Evolutionary conservation across 2,113 vertebrate genomes (phyloP).

Genomic region (Clupea harengus): DNA sequence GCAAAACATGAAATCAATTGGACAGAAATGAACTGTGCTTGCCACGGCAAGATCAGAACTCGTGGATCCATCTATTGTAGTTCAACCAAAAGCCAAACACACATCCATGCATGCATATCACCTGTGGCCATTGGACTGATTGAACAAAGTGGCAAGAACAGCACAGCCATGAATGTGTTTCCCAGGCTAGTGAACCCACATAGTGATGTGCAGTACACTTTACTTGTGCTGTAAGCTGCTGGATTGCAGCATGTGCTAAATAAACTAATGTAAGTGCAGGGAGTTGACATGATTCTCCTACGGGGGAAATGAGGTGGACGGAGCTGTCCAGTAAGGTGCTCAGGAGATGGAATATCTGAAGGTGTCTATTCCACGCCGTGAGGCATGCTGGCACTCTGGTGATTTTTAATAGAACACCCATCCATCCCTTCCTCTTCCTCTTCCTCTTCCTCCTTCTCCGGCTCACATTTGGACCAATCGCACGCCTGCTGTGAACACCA

Average conservation of each 20-base stretch:
- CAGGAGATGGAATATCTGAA: not conserved
- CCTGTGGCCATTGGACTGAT: not conserved
- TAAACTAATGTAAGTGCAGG: not conserved
- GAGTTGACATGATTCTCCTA: too few species aligned
- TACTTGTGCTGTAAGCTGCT: too few species aligned
- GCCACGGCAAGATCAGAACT: not conserved
- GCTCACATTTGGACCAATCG: conserved; percentile 1
- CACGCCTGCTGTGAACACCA: not conserved
- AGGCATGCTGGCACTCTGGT: not conserved
- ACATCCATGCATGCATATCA: not conserved
- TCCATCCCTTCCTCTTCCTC: not conserved
- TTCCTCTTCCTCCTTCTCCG: conserved; percentile 28
- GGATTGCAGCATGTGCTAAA: too few species aligned
- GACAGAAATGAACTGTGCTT: not conserved
- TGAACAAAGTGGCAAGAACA: not conserved
- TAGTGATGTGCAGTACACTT: not conserved
- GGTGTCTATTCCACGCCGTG: not conserved
- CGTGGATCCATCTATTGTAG: not conserved
- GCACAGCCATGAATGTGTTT: not conserved
- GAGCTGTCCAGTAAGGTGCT: too few species aligned
- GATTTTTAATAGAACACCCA: not conserved
- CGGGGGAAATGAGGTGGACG: too few species aligned
- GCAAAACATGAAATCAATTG: not conserved
- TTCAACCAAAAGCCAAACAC: not conserved
- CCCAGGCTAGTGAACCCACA: not conserved